Evolutionary conservation across 2,888 invertebrate genomes (phyloP).

Genomic region (Latrodectus elegans): DNA sequence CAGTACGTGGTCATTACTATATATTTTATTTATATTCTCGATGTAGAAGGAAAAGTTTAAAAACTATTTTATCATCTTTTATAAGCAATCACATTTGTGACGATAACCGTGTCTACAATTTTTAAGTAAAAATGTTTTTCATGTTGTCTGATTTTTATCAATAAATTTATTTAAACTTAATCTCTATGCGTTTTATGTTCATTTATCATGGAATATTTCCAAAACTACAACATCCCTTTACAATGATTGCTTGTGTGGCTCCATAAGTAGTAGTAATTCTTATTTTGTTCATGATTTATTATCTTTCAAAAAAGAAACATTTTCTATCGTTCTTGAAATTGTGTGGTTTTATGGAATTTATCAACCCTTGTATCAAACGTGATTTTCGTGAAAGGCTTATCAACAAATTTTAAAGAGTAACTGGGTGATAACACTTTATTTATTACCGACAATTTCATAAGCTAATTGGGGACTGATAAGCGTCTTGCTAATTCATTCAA

Average conservation of each 20-base stretch:
- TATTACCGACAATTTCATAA: conserved; percentile 1
- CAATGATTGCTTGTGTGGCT: neutral
- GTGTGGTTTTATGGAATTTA: conserved; percentile 14
- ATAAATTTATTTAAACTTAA: conserved; percentile 11
- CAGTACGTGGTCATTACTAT: conserved; percentile 6
- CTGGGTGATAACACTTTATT: neutral
- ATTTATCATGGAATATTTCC: conserved; percentile 2
- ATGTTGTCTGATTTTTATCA: conserved; percentile 8
- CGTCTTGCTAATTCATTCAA: neutral
- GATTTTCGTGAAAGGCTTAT: neutral
- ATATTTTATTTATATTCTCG: conserved; percentile 10
- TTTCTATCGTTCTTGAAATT: neutral
- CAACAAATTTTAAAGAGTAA: neutral
- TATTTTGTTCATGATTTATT: neutral
- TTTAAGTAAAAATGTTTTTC: conserved; percentile 6
- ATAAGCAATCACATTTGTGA: neutral
- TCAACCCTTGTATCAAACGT: conserved; percentile 1
- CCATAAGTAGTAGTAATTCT: neutral
- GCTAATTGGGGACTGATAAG: neutral
- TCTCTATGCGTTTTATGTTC: neutral
- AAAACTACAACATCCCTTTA: neutral
- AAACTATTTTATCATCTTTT: neutral
- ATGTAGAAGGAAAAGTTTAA: conserved; percentile 6
- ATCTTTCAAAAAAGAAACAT: neutral
- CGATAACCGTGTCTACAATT: conserved; percentile 9